A percentile compares a stretch with the other conserved stretches of the same genome.
phyloP scores from a whole-genome alignment of 2,888 invertebrate species.

The Dromius quadrimaculatus region DNA sequence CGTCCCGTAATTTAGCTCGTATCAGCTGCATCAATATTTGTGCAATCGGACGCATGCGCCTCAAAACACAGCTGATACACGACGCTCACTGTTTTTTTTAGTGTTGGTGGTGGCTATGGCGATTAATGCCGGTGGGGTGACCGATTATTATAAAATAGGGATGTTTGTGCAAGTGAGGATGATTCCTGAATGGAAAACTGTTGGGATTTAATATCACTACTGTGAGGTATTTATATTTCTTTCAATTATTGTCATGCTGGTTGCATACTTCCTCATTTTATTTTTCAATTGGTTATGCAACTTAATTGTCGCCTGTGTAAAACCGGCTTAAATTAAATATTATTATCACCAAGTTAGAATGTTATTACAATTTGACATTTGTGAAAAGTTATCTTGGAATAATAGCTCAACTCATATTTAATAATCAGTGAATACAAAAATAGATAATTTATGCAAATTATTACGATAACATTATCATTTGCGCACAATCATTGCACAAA shows the following conservation, averaged over 20 bases:
- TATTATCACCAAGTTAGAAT: no score
- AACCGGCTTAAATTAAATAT: no score
- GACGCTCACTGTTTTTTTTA: not conserved
- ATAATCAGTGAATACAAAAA: not conserved
- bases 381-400: no score
- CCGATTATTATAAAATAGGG: not conserved
- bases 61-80: constrained; percentile 34
- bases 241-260: constrained; percentile 8
- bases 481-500: not conserved
- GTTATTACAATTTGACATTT: no score
- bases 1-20: not conserved
- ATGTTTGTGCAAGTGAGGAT: constrained; percentile 19
- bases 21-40: constrained; percentile 46
- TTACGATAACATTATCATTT: not conserved
- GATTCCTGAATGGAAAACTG: constrained; percentile 19
- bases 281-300: no score
- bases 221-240: constrained; percentile 1
- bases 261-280: no score
- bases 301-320: no score
- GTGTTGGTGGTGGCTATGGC: constrained; percentile 20
- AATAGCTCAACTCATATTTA: not conserved
- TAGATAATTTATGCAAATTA: constrained; percentile 10
- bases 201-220: constrained; percentile 5
- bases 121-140: constrained; percentile 6
- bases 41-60: constrained; percentile 11